A percentile compares a stretch with the other conserved stretches of the same genome.
Evolutionary conservation across 2,113 vertebrate species (phyloP).

Genomic region (Ailuropoda melanoleuca): DNA sequence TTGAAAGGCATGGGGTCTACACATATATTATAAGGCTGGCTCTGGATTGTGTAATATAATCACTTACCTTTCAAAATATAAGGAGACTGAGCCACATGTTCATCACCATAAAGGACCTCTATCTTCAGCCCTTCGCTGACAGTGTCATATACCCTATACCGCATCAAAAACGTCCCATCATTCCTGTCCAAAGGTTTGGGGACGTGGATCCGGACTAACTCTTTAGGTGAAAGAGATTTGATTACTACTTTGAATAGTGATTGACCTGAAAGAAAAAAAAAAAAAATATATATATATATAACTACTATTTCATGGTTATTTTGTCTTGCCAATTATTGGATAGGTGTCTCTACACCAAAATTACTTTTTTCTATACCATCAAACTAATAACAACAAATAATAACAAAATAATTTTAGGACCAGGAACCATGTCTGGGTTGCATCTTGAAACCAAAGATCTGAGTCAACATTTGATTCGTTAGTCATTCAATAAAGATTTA

Average conservation of each 20-base stretch:
- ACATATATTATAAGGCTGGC: background rate
- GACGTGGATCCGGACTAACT: slow-evolving; percentile 89
- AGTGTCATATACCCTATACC: slow-evolving; percentile 92
- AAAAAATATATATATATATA: background rate
- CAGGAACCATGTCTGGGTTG: background rate
- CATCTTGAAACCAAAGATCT: slow-evolving; percentile 15
- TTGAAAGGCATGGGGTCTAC: background rate
- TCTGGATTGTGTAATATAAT: background rate
- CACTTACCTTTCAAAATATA: slow-evolving; percentile 90
- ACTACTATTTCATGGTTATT: slow-evolving; percentile 29
- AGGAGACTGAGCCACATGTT: slow-evolving; percentile 90
- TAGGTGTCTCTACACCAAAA: background rate
- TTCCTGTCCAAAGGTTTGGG: slow-evolving; percentile 91
- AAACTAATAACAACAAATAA: background rate
- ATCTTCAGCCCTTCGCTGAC: slow-evolving; percentile 87
- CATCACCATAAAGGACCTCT: slow-evolving; percentile 87
- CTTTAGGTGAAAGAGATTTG: slow-evolving; percentile 86
- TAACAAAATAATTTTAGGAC: background rate
- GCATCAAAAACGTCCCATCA: slow-evolving; percentile 93
- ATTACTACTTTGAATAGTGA: slow-evolving; percentile 91
- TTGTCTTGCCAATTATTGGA: background rate
- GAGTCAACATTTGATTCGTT: background rate
- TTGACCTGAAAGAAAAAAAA: slow-evolving; percentile 82
- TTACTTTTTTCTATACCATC: background rate
- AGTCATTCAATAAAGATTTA: background rate